Evolutionary conservation across 1,140 invertebrate genomes (phyloP), one percentile per base, ranked within the genome.

Genomic region (Sminthurides bifidus): DNA sequence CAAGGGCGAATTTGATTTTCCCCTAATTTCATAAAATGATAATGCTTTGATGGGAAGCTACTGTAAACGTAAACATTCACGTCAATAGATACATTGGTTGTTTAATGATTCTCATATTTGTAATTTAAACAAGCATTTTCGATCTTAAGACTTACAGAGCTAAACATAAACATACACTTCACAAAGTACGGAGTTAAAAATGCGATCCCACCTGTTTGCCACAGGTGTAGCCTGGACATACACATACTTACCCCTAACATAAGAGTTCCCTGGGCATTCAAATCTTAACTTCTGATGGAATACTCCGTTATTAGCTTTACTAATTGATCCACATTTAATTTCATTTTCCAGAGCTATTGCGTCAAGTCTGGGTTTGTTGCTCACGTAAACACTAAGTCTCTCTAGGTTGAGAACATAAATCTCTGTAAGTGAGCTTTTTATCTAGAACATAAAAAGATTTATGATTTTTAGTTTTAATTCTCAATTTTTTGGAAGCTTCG

Each of bases 101-200:
- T n/a, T n/a, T n/a, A n/a, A n/a, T n/a, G n/a, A n/a, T n/a, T n/a
- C n/a, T n/a, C n/a, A n/a, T n/a, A n/a, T n/a, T n/a, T n/a, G n/a
- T n/a, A n/a, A n/a, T n/a, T n/a, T n/a, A n/a, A n/a, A n/a, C n/a
- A n/a, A n/a, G n/a, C n/a, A n/a, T n/a, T n/a, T n/a, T n/a, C n/a
- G n/a, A n/a, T n/a, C n/a, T n/a, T n/a, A n/a, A n/a, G n/a, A n/a
- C n/a, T n/a, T n/a, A n/a, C n/a, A n/a, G n/a, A n/a, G n/a, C n/a
- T n/a, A n/a, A n/a, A n/a, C n/a, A n/a, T 77, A 77, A n/a, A 76
- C 73, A 65, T 71, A 70, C 12, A 79, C 76, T 68, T 79, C 76
- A 61, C 77, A 79, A 10, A 79, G 63, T 21, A 78, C 72, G 33
- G 75, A 71, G 35, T 72, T 75, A 65, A 76, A 79, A 3, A 77